phyloP scores from a whole-genome alignment of 1,140 invertebrate genomes.

The Sminthurinus signatus region DNA sequence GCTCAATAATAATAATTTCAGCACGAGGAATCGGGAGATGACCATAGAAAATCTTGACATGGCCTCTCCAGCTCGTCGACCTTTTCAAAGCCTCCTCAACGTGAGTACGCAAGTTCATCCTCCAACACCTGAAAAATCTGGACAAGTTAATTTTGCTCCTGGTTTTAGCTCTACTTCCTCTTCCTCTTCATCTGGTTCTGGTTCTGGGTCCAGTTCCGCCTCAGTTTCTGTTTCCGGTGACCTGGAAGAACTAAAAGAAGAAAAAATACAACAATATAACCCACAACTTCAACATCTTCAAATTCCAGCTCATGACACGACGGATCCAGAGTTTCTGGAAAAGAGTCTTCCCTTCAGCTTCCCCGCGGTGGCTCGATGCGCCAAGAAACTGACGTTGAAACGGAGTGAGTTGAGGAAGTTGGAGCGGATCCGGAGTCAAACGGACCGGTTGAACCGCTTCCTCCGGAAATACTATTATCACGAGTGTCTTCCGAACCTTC shows the following conservation, averaged over 20 bases:
- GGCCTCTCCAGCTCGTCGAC: neutral
- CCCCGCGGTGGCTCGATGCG: slow-evolving; percentile 14
- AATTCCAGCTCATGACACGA: slow-evolving; percentile 24
- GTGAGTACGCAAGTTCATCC: neutral
- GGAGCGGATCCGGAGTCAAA: slow-evolving; percentile 30
- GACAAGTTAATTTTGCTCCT: neutral
- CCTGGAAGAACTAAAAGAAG: too few relatives aligned
- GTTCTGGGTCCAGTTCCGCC: too few relatives aligned
- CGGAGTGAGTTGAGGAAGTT: slow-evolving; percentile 34
- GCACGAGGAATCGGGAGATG: neutral
- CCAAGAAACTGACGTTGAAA: slow-evolving; percentile 37
- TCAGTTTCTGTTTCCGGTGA: too few relatives aligned
- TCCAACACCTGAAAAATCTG: slow-evolving; percentile 3
- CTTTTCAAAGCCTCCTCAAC: neutral
- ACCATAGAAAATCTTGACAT: slow-evolving; percentile 6
- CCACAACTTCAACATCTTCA: neutral
- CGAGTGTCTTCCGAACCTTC: slow-evolving; percentile 36
- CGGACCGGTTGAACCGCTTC: slow-evolving; percentile 31
- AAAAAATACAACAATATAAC: neutral
- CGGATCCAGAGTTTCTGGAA: slow-evolving; percentile 38
- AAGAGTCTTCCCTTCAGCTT: slow-evolving; percentile 13
- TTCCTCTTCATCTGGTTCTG: too few relatives aligned
- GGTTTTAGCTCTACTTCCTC: neutral
- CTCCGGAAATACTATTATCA: slow-evolving; percentile 37
- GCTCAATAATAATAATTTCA: slow-evolving; percentile 6